These are phyloP conservation scores for Delphinapterus leucas DNA, from an alignment of 2,113 vertebrate genomes.

Conservation along the genomic window DNA sequence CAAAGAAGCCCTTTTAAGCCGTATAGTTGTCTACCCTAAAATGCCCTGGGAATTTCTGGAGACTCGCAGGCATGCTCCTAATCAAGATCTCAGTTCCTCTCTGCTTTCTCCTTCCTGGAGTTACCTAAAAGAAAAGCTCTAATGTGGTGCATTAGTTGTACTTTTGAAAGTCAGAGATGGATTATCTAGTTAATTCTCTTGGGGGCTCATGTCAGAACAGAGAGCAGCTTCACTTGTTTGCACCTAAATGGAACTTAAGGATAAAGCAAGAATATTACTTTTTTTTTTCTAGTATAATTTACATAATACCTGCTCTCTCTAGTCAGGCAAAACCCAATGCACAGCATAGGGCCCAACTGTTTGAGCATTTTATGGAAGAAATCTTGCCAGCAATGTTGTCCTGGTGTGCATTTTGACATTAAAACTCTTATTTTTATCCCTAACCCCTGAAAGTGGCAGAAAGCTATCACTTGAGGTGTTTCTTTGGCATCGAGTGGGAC, in stretches of 20 bases:
- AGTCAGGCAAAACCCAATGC: neutral
- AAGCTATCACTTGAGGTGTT: neutral
- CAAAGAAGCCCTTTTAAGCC: neutral
- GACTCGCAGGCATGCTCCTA: neutral
- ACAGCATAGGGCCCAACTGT: neutral
- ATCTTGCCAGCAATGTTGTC: neutral
- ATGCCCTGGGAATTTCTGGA: neutral
- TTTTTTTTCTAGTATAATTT: constrained; percentile 35
- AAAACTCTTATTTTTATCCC: constrained; percentile 62
- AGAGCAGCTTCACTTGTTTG: constrained; percentile 21
- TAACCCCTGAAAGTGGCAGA: neutral
- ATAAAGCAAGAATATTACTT: neutral
- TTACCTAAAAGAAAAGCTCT: constrained; percentile 34
- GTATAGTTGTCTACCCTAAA: neutral
- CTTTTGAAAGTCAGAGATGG: constrained; percentile 45
- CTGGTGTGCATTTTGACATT: constrained; percentile 44
- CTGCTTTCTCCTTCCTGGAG: neutral
- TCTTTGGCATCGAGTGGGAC: constrained; percentile 39
- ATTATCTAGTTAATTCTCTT: constrained; percentile 41
- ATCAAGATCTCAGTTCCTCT: neutral
- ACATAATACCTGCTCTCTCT: neutral
- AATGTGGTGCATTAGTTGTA: constrained; percentile 23
- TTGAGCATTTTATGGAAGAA: neutral
- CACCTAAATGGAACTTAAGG: neutral
- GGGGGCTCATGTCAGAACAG: neutral